Evolutionary conservation across 2,888 invertebrate species (phyloP).

Genomic region (Serrognathus titanus): DNA sequence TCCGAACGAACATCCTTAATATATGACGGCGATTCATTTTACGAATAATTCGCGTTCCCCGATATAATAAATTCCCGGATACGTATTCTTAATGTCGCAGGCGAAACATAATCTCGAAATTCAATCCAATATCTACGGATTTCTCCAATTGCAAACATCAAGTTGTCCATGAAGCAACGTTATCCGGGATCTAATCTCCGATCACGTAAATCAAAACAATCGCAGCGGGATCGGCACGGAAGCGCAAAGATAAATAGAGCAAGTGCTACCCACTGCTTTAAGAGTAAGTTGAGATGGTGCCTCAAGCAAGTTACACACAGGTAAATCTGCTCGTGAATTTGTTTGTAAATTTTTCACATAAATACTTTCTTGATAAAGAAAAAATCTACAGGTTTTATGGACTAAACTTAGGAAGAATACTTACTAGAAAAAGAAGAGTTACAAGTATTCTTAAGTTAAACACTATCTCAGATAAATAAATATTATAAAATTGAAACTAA

Average conservation of each 20-base stretch:
- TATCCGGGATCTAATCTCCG: slow-evolving; percentile 16
- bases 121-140: slow-evolving; percentile 10
- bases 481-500: too few relatives aligned
- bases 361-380: too few relatives aligned
- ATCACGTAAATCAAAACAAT: slow-evolving; percentile 27
- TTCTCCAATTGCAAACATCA: slow-evolving; percentile 6
- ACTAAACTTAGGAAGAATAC: too few relatives aligned
- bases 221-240: slow-evolving; percentile 19
- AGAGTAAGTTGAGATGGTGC: neutral
- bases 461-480: too few relatives aligned
- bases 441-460: too few relatives aligned
- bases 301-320: too few relatives aligned
- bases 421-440: too few relatives aligned
- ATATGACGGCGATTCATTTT: too few relatives aligned
- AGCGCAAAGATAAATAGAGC: slow-evolving; percentile 17
- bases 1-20: too few relatives aligned
- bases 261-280: slow-evolving; percentile 6
- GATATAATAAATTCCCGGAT: slow-evolving; percentile 12
- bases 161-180: slow-evolving; percentile 4
- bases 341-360: slow-evolving; percentile 1
- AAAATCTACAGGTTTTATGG: too few relatives aligned
- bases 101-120: slow-evolving; percentile 13
- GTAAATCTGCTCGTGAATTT: neutral
- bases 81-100: slow-evolving; percentile 14
- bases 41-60: slow-evolving; percentile 12